Conservation (phyloP, 2,888 invertebrate species). For the Caenorhabditis zanzibari region DNA sequence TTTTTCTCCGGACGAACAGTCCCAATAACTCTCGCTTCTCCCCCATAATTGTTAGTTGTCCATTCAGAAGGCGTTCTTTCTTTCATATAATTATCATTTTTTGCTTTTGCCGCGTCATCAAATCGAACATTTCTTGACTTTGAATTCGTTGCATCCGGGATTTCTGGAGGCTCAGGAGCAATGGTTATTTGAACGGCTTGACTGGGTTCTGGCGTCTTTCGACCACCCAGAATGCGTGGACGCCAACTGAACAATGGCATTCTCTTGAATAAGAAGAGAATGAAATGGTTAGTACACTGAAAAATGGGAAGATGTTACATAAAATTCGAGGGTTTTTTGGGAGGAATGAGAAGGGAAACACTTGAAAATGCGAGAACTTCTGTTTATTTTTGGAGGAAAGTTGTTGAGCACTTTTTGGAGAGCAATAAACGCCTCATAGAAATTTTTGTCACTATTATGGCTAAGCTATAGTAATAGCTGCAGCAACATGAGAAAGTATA, state of each 20-base stretch:
- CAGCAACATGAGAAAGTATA: too few species aligned
- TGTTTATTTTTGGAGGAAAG: neutral
- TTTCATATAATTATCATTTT: slow-evolving; percentile 19
- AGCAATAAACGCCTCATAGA: too few species aligned
- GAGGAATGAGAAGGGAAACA: neutral
- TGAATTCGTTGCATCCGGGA: slow-evolving; percentile 20
- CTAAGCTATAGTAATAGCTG: too few species aligned
- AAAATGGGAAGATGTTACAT: neutral
- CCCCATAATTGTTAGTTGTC: slow-evolving; percentile 57
- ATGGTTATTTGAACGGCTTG: slow-evolving; percentile 69
- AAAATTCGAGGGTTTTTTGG: neutral
- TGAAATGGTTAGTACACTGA: slow-evolving; percentile 22
- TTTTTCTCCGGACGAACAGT: slow-evolving; percentile 51
- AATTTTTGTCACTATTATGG: too few species aligned
- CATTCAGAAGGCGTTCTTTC: slow-evolving; percentile 43
- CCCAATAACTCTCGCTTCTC: slow-evolving; percentile 65
- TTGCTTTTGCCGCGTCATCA: slow-evolving; percentile 15
- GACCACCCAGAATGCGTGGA: slow-evolving; percentile 68
- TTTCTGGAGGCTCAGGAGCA: slow-evolving; percentile 50
- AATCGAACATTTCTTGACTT: slow-evolving; percentile 49
- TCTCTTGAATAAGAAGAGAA: slow-evolving; percentile 24
- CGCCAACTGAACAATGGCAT: slow-evolving; percentile 74
- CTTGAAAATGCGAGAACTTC: neutral
- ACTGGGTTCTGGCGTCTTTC: slow-evolving; percentile 75
- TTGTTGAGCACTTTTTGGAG: too few species aligned